Percentiles rank a stretch among this genome's conserved stretches.
Conservation (phyloP, 1,140 invertebrate genomes). For the Papilio polyxenes region DNA sequence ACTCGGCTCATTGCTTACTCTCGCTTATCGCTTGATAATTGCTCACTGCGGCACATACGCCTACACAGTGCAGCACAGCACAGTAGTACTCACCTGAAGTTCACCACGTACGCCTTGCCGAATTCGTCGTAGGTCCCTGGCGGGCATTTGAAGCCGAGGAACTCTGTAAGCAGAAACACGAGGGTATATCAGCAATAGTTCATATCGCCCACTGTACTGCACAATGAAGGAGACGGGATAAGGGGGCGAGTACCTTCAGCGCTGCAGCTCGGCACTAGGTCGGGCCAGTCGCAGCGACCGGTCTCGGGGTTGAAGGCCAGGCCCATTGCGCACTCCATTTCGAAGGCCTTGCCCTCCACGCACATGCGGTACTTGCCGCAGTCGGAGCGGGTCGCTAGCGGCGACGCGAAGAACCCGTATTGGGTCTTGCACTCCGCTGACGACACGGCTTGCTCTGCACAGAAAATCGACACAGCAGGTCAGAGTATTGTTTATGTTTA, state of each 20-base stretch:
- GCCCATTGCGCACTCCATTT: slow-evolving; percentile 88
- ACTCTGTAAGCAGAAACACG: slow-evolving; percentile 42
- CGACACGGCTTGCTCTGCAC: slow-evolving; percentile 77
- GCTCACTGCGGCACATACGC: no score
- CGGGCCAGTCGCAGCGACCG: slow-evolving; percentile 91
- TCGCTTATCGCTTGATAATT: no score
- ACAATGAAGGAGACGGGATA: not conserved
- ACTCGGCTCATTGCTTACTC: not conserved
- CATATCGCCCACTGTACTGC: not conserved
- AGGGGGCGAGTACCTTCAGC: slow-evolving; percentile 82
- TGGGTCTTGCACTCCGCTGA: slow-evolving; percentile 91
- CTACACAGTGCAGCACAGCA: not conserved
- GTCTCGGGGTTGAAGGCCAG: slow-evolving; percentile 89
- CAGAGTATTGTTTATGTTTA: not conserved
- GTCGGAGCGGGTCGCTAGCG: slow-evolving; percentile 64
- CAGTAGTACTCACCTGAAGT: slow-evolving; percentile 52
- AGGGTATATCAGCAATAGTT: not conserved
- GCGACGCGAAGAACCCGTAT: slow-evolving; percentile 89
- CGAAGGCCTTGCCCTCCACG: slow-evolving; percentile 83
- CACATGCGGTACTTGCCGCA: slow-evolving; percentile 92
- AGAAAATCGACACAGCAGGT: slow-evolving; percentile 28
- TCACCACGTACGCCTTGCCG: slow-evolving; percentile 47
- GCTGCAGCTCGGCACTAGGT: slow-evolving; percentile 87
- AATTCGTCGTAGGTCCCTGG: slow-evolving; percentile 44
- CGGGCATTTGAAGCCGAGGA: slow-evolving; percentile 58